Evolutionary conservation across 1,140 invertebrate species (phyloP), one percentile per base, ranked within the genome.

Genomic region (Linepithema humile): DNA sequence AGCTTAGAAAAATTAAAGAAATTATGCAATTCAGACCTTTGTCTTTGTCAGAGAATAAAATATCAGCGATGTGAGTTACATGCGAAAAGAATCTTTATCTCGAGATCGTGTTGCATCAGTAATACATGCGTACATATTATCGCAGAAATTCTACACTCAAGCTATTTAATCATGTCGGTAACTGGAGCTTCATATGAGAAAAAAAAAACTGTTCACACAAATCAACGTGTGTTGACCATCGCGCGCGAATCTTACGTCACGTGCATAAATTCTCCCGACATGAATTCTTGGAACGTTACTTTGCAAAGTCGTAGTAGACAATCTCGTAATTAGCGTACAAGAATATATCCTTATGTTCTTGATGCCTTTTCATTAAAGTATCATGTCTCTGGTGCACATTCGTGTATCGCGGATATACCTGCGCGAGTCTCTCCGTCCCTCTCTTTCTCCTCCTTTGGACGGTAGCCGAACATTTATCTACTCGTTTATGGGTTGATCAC

Each of bases 111-210:
- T 88, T 75, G 83, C 86, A 69, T 69, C 38, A 15, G 29, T 5
- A 87, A 74, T 80, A 87, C 67, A 40, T 26, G 65, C 73, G 55
- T 74, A 57, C 69, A n/a, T 62, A 62, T 87, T 80, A 84, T 84
- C 60, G 60, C 48, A 48, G 82, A 82, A 88, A 87, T 29, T 50
- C 55, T 84, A 88, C 29, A 74, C 75, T 43, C 43, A 20, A 73
- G 77, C 74, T 53, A 78, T 80, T 60, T 88, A 87, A 88, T 88
- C 82, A 84, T 32, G 32, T 48, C 55, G 29, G 86, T 87, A 85
- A 83, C 86, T 86, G 40, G 78, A 77, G 75, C 85, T 70, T 84
- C 60, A 78, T 38, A 53, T 40, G 67, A 78, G 43, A 50, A 75
- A 78, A 69, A 78, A 67, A 55, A 17, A 75, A 48, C 50, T 84